Percentiles rank a stretch among this genome's conserved stretches.
Evolutionary conservation across 2,888 invertebrate genomes (phyloP).

Genomic region (Pollenia griseotomentosa): DNA sequence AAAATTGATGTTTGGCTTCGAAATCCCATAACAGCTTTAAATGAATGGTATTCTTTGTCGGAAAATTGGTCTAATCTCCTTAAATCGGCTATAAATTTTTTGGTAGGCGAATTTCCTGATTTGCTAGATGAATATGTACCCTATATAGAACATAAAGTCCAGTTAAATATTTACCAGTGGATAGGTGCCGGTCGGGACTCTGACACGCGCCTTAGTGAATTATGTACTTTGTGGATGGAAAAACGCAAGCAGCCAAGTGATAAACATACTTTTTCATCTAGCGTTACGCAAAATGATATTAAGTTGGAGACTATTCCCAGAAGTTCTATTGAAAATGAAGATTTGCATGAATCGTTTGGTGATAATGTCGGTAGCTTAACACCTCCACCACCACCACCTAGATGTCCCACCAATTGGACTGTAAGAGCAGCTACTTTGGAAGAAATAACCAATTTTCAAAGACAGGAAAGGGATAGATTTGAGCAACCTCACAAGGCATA

Average conservation of each 20-base stretch:
- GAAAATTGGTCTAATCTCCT: conserved; percentile 91
- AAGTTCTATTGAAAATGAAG: conserved; percentile 80
- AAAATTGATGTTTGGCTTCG: conserved; percentile 90
- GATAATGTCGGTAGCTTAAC: conserved; percentile 54
- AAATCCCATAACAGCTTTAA: conserved; percentile 92
- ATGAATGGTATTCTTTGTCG: conserved; percentile 90
- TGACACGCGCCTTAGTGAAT: conserved; percentile 89
- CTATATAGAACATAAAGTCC: conserved; percentile 92
- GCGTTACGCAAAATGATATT: conserved; percentile 30
- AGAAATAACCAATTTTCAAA: conserved; percentile 91
- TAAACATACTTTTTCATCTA: not conserved
- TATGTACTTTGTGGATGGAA: conserved; percentile 92
- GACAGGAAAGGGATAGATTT: conserved; percentile 93
- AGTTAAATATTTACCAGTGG: conserved; percentile 89
- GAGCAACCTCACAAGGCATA: conserved; percentile 96
- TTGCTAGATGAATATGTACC: conserved; percentile 95
- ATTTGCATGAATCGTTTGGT: conserved; percentile 57
- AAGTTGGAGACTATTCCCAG: conserved; percentile 81
- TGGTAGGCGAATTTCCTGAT: conserved; percentile 92
- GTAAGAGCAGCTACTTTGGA: conserved; percentile 91
- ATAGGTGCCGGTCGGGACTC: conserved; percentile 97
- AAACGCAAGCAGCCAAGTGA: conserved; percentile 85
- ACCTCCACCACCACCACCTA: conserved; percentile 85
- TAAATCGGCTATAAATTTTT: conserved; percentile 91
- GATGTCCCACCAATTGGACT: conserved; percentile 92